Conservation (phyloP, 92 coral and sea anemone species). For the Umimayanthus chanpuru region DNA sequence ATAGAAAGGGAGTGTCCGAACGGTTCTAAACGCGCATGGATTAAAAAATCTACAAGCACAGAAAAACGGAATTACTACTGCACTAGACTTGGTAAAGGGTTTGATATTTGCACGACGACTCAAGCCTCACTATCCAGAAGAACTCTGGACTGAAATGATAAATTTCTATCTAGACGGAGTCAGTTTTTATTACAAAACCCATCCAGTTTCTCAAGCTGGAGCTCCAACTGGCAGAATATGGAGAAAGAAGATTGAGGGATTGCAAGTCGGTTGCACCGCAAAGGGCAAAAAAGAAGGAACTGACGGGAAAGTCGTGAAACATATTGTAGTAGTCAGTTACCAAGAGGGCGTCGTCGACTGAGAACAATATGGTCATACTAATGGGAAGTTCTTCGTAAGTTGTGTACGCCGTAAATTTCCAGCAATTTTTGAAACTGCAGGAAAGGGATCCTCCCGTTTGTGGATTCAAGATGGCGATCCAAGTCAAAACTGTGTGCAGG, state of each 20-base stretch:
- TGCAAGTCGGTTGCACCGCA: conserved; percentile 22
- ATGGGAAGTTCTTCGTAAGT: conserved; percentile 7
- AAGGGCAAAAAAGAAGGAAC: conserved; percentile 1
- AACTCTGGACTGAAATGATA: conserved; percentile 29
- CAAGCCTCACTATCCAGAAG: background rate
- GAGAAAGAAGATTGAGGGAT: conserved; percentile 47
- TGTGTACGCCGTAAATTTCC: background rate
- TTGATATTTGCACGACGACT: conserved; percentile 22
- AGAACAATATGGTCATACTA: conserved; percentile 8
- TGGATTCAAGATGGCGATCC: too few relatives aligned
- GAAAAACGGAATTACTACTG: conserved; percentile 15
- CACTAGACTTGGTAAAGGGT: conserved; percentile 5
- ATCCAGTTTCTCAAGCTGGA: conserved; percentile 25
- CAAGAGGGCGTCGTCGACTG: conserved; percentile 21
- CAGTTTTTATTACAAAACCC: conserved; percentile 11
- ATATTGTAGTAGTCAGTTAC: conserved; percentile 30
- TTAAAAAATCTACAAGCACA: conserved; percentile 30
- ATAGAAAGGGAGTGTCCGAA: background rate
- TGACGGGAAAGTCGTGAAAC: conserved; percentile 32
- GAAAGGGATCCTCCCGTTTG: too few relatives aligned
- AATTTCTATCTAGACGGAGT: conserved; percentile 30
- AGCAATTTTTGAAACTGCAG: background rate
- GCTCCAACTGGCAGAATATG: conserved; percentile 38
- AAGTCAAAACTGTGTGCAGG: too few relatives aligned
- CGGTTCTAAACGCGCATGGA: background rate